Percentiles rank a stretch among this genome's conserved stretches.
Conservation (phyloP, 2,888 invertebrate species). For the Chloroclysta siterata region DNA sequence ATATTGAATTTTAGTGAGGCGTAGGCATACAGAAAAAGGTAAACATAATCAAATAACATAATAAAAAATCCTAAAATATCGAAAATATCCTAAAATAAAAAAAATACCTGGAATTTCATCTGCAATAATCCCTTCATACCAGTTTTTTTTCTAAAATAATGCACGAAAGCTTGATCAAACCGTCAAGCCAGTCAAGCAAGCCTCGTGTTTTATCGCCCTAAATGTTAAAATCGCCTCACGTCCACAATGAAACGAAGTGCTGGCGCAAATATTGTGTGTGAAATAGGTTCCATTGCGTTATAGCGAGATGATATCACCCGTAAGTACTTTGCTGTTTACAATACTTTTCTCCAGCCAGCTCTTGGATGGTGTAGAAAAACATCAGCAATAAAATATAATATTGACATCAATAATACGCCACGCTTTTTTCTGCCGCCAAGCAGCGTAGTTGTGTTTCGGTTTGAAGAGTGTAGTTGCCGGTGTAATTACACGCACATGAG, state of each 20-base stretch:
- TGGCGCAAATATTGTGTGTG: constrained; percentile 50
- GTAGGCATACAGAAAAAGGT: no score
- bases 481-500: no score
- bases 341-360: neutral
- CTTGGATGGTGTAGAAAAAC: neutral
- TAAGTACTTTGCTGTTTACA: neutral
- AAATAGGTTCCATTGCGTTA: constrained; percentile 40
- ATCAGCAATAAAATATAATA: neutral
- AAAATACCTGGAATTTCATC: no score
- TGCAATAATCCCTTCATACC: no score
- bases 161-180: neutral
- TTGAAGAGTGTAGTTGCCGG: no score
- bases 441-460: no score
- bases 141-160: neutral
- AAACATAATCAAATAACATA: no score
- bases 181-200: constrained; percentile 7
- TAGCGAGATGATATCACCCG: constrained; percentile 12
- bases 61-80: no score
- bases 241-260: constrained; percentile 47
- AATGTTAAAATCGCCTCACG: constrained; percentile 48
- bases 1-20: no score
- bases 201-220: constrained; percentile 31
- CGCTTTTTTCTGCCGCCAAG: no score
- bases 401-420: no score
- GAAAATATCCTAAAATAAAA: no score